Evolutionary conservation across 2,113 vertebrate genomes (phyloP).

Genomic region (Phyllostomus discolor): DNA sequence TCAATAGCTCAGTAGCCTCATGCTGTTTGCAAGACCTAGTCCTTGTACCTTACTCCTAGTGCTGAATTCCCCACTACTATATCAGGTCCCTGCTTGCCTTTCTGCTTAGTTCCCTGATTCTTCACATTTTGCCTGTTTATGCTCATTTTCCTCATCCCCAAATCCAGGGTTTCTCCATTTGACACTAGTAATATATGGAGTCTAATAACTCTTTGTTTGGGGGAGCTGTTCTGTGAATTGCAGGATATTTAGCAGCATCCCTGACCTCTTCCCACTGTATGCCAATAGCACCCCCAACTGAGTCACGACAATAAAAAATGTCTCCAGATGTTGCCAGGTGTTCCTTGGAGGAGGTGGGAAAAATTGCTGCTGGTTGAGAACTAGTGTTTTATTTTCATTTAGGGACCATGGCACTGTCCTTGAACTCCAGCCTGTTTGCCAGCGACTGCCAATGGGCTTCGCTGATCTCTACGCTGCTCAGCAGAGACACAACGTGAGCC

Average conservation of each 20-base stretch:
- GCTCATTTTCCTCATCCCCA: neutral
- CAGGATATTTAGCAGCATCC: neutral
- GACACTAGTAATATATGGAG: neutral
- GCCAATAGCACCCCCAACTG: rapidly evolving
- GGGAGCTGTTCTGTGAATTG: neutral
- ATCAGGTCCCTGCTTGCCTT: neutral
- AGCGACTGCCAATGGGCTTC: neutral
- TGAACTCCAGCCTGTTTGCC: neutral
- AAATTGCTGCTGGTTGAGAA: neutral
- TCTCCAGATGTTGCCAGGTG: neutral
- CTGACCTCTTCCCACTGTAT: neutral
- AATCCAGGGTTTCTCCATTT: neutral
- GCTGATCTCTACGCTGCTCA: neutral
- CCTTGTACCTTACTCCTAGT: neutral
- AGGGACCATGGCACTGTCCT: neutral
- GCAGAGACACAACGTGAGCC: neutral
- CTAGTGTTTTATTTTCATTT: neutral
- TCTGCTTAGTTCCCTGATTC: neutral
- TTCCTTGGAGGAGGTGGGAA: neutral
- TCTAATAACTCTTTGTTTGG: neutral
- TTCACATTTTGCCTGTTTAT: neutral
- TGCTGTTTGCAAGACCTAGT: neutral
- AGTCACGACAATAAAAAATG: neutral
- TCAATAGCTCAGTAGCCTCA: neutral
- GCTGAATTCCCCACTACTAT: neutral